Base-by-base conservation (phyloP, 2,113 vertebrate genomes). In the Oceanodroma tethys region DNA sequence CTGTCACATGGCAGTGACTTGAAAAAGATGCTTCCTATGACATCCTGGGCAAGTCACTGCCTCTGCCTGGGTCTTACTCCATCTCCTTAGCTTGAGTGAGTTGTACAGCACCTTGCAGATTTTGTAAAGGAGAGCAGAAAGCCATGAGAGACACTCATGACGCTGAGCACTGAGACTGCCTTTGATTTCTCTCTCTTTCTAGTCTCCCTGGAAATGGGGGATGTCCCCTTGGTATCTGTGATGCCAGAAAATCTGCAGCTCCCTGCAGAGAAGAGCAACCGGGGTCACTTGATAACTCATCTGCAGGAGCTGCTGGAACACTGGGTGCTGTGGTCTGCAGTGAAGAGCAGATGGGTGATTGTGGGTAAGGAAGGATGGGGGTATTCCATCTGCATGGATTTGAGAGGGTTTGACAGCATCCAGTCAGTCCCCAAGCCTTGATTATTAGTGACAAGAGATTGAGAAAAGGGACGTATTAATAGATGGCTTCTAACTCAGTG, bases 251-350 rank as follows among this genome's bases (percentile, higher is more conserved):
- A 96, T 45, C 91, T 98, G 58, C 95, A 97, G 90, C 91, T 97
- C 5, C 70, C 96, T 75, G 58, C 96, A 6, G 95, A 96, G 58
- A 96, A 92, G 59, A 97, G 94, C 79, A 98, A 86, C 59, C 96
- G 96, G 17, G 98, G 99, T n/a, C 98, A 99, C 82, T 98, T 99
- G 86, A 99, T 99, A 74, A 96, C 96, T 10, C 98, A 97, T 48
- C 98, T 99, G 13, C 99, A 99, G 86, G 98, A 98, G 95, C 97
- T 98, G 53, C 98, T 99, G 68, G 98, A 99, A 50, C 98, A 97
- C 91, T 99, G 99, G 97, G 99, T 98, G 43, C 98, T 99, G 80
- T 98, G 99, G 97, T 99, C 99, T 2, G 99, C 98, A 2, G 98
- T 99, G 97, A 98, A 98, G 96, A 98, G 97, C 79, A 98, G 99